phyloP scores from a whole-genome alignment of 23 tunicate species.

The Halocynthia aurantium region DNA sequence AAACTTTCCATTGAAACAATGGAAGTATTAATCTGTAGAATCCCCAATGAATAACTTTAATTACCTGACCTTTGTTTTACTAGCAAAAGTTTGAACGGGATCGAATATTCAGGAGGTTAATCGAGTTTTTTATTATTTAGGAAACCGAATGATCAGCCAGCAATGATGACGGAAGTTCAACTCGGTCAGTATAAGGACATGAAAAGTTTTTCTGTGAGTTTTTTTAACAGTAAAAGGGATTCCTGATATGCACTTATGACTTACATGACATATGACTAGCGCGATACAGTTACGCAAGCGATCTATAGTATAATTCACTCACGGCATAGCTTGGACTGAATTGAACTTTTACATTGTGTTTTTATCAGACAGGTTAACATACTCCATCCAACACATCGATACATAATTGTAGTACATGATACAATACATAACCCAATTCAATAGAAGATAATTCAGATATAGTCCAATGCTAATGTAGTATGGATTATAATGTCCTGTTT shows the following conservation, averaged over 20 bases:
- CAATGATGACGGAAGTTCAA: conserved; percentile 43
- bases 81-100: neutral
- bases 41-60: neutral
- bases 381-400: too few relatives aligned
- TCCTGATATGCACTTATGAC: too few relatives aligned
- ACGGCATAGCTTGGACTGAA: too few relatives aligned
- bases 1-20: neutral
- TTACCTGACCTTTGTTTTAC: neutral
- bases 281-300: too few relatives aligned
- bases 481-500: neutral
- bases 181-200: conserved; percentile 21
- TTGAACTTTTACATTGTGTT: too few relatives aligned
- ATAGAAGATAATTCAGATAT: too few relatives aligned
- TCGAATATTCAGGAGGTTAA: too few relatives aligned
- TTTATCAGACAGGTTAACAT: too few relatives aligned
- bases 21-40: neutral
- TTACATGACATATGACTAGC: too few relatives aligned
- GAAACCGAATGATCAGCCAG: neutral
- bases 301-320: too few relatives aligned
- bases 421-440: too few relatives aligned
- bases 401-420: too few relatives aligned
- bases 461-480: neutral
- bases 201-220: conserved; percentile 39
- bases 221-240: neutral
- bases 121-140: neutral